A percentile compares a stretch with the other conserved stretches of the same genome.
Evolutionary conservation across 2,888 invertebrate species (phyloP).

Genomic region (Eristalinus aeneus): DNA sequence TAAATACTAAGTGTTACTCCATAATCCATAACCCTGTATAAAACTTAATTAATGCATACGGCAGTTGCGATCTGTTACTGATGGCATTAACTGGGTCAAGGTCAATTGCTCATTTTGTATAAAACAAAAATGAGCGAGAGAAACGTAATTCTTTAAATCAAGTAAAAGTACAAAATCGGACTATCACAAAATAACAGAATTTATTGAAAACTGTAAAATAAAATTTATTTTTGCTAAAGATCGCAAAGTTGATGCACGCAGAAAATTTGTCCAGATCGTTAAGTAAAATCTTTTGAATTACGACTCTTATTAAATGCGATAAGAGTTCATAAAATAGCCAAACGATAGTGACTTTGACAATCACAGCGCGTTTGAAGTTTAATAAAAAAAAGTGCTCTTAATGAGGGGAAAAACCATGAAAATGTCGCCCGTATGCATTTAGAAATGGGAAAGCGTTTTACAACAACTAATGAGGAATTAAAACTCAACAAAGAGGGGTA

Average conservation of each 20-base stretch:
- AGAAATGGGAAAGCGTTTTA: too few species aligned
- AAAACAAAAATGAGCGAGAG: not conserved
- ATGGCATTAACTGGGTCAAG: too few species aligned
- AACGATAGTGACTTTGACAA: not conserved
- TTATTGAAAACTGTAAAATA: not conserved
- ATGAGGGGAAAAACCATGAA: not conserved
- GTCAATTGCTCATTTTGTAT: too few species aligned
- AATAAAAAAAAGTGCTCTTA: not conserved
- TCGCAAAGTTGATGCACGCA: not conserved
- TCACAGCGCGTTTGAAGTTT: not conserved
- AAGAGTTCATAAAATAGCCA: not conserved
- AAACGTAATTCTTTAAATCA: not conserved
- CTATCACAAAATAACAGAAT: not conserved
- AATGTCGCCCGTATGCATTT: not conserved
- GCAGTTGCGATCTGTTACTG: too few species aligned
- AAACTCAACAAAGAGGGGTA: too few species aligned
- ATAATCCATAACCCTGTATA: too few species aligned
- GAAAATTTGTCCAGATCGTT: not conserved
- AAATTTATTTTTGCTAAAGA: not conserved
- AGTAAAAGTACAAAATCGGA: not conserved
- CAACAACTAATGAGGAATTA: too few species aligned
- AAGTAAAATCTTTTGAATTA: not conserved
- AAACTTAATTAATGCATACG: too few species aligned
- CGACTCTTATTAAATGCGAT: not conserved
- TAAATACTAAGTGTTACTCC: too few species aligned